Conservation (phyloP, 1,140 invertebrate species). For the Polypedilum vanderplanki region DNA sequence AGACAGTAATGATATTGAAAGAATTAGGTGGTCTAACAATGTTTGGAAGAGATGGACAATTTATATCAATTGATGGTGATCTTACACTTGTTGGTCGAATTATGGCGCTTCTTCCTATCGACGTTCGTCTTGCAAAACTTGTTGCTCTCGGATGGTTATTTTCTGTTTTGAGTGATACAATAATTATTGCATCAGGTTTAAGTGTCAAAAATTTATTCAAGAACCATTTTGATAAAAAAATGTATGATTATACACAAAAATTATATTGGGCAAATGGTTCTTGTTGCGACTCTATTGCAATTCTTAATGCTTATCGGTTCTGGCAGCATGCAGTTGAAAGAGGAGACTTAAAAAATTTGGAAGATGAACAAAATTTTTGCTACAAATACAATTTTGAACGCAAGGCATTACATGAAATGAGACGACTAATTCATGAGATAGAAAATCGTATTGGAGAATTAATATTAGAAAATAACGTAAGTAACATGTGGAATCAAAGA, state of each 20-base stretch:
- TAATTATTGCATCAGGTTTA: constrained; percentile 75
- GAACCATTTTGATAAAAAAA: constrained; percentile 51
- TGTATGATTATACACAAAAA: constrained; percentile 71
- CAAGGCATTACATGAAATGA: constrained; percentile 63
- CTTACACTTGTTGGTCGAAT: constrained; percentile 79
- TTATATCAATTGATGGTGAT: constrained; percentile 67
- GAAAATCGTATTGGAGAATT: constrained; percentile 50
- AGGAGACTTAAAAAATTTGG: background rate
- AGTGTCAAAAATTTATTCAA: constrained; percentile 73
- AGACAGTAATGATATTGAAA: constrained; percentile 77
- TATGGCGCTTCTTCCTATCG: constrained; percentile 74
- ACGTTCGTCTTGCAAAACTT: constrained; percentile 74
- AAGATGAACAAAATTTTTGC: constrained; percentile 54
- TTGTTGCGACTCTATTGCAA: constrained; percentile 77
- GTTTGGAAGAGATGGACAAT: constrained; percentile 46
- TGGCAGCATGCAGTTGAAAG: constrained; percentile 33
- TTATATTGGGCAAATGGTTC: constrained; percentile 72
- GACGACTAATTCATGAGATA: constrained; percentile 63
- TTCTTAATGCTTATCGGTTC: constrained; percentile 67
- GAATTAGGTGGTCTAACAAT: constrained; percentile 69
- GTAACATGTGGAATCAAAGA: constrained; percentile 43
- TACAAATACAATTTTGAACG: constrained; percentile 64
- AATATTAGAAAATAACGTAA: constrained; percentile 38
- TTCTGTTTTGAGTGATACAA: constrained; percentile 71
- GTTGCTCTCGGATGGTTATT: constrained; percentile 84